A percentile compares a stretch with the other conserved stretches of the same genome.
Conservation (phyloP, 2,113 vertebrate genomes). For the Bufo bufo region DNA sequence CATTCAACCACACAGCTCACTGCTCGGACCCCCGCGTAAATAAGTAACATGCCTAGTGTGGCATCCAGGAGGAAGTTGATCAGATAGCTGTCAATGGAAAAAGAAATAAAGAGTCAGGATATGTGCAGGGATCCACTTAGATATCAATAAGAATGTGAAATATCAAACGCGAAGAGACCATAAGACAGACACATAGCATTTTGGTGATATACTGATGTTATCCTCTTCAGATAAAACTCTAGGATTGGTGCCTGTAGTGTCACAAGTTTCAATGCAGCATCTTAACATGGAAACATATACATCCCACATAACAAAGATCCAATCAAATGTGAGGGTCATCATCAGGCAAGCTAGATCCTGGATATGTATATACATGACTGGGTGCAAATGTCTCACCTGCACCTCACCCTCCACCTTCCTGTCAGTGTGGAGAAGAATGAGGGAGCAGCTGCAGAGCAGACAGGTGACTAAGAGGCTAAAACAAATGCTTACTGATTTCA, state of each 20-base stretch:
- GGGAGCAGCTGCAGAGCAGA: too few relatives aligned
- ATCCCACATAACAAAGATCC: not conserved
- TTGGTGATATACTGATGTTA: not conserved
- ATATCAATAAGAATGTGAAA: not conserved
- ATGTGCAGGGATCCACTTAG: not conserved
- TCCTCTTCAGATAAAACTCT: not conserved
- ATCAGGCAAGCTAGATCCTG: too few relatives aligned
- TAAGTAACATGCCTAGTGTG: conserved; percentile 94
- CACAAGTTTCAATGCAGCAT: not conserved
- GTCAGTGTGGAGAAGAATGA: too few relatives aligned
- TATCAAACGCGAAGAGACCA: not conserved
- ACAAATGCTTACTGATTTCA: too few relatives aligned
- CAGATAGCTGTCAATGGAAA: conserved; percentile 81
- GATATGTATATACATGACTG: too few relatives aligned
- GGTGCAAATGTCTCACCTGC: too few relatives aligned
- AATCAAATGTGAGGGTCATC: too few relatives aligned
- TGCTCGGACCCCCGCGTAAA: conserved; percentile 87
- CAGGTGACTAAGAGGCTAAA: too few relatives aligned
- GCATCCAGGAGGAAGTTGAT: conserved; percentile 98
- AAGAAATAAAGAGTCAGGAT: not conserved
- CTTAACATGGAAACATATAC: not conserved
- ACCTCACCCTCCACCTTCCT: too few relatives aligned
- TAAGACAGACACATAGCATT: not conserved
- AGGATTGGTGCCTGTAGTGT: not conserved
- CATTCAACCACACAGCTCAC: conserved; percentile 92